Conservation (phyloP, 1,140 invertebrate species). For the Sitophilus oryzae region DNA sequence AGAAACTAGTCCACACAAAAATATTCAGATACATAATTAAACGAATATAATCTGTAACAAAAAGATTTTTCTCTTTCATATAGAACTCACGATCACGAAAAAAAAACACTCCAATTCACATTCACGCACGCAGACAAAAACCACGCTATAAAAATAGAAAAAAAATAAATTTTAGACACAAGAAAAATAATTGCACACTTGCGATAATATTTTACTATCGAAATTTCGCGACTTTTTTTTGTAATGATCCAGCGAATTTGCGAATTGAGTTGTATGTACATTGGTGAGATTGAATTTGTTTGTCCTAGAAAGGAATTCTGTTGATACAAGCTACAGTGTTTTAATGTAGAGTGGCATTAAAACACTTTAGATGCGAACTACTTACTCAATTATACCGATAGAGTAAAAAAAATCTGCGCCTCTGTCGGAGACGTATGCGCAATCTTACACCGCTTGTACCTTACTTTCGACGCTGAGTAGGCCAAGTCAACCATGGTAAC, state of each 20-base stretch:
- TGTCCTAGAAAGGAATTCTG: not conserved
- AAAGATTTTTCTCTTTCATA: too few species aligned
- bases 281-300: not conserved
- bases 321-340: not conserved
- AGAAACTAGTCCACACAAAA: not conserved
- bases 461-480: constrained; percentile 2
- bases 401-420: not conserved
- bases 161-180: constrained; percentile 16
- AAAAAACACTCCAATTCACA: constrained; percentile 9
- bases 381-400: not conserved
- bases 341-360: not conserved
- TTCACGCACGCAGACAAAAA: constrained; percentile 12
- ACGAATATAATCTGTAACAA: too few species aligned
- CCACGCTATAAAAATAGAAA: not conserved
- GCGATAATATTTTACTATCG: constrained; percentile 41
- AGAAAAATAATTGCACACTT: constrained; percentile 33
- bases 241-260: too few species aligned
- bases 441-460: not conserved
- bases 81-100: too few species aligned
- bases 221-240: too few species aligned
- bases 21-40: constrained; percentile 5
- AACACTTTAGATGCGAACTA: not conserved
- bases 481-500: not conserved
- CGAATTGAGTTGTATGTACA: too few species aligned
- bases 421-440: not conserved